These are phyloP conservation scores for Odocoileus virginianus DNA, from an alignment of 2,113 vertebrate species.

Conservation along the genomic window DNA sequence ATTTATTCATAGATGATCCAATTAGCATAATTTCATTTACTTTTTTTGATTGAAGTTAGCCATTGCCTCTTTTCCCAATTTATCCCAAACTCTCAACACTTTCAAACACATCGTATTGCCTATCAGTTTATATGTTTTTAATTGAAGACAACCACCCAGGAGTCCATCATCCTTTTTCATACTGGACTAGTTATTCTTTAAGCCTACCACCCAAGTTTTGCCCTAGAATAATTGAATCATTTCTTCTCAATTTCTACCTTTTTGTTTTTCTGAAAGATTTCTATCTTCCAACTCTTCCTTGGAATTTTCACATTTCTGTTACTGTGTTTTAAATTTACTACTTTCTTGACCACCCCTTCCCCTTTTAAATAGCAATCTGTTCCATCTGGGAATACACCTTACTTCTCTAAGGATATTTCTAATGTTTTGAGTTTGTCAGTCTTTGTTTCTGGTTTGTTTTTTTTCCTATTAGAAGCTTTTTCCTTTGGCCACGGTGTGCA, in stretches of 20 bases:
- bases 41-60: not conserved
- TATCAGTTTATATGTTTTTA: not conserved
- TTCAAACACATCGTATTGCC: not conserved
- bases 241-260: not conserved
- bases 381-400: not conserved
- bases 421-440: not conserved
- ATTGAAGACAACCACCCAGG: not conserved
- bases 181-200: not conserved
- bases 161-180: not conserved
- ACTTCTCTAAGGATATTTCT: constrained; percentile 7
- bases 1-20: not conserved
- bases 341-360: not conserved
- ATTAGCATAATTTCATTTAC: not conserved
- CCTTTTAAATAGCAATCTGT: not conserved
- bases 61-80: not conserved
- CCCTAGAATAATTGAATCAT: constrained; percentile 14
- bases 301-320: constrained; percentile 9
- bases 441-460: not conserved
- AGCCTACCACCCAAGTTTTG: not conserved
- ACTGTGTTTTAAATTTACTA: not conserved
- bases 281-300: not conserved
- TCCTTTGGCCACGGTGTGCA: not conserved
- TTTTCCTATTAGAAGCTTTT: not conserved
- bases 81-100: not conserved
- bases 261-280: constrained; percentile 5